Evolutionary conservation across 2,888 invertebrate genomes (phyloP).

Genomic region (Kuschelorhynchus macadamiae): DNA sequence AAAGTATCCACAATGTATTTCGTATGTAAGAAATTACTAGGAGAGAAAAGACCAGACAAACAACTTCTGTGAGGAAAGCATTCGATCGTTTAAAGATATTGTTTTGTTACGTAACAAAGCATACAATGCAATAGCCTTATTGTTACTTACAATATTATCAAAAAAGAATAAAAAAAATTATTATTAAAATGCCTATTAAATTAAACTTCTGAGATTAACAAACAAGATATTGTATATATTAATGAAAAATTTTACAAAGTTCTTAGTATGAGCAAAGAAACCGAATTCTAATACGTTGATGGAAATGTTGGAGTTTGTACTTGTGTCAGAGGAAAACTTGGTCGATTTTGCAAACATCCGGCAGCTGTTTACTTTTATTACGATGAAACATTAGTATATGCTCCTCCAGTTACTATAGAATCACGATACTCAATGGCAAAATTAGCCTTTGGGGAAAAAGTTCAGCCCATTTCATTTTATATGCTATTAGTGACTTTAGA

Average conservation of each 20-base stretch:
- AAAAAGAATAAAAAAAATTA: not conserved
- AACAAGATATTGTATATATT: slow-evolving; percentile 13
- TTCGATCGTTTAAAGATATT: slow-evolving; percentile 17
- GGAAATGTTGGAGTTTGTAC: slow-evolving; percentile 12
- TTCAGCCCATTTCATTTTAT: slow-evolving; percentile 20
- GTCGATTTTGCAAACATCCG: slow-evolving; percentile 28
- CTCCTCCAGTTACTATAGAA: slow-evolving; percentile 8
- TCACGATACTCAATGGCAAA: slow-evolving; percentile 14
- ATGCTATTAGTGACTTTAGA: not conserved
- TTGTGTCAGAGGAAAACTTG: slow-evolving; percentile 1
- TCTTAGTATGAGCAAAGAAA: slow-evolving; percentile 1
- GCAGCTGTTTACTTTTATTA: slow-evolving; percentile 7
- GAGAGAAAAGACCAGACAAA: slow-evolving; percentile 42
- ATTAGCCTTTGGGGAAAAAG: slow-evolving; percentile 24
- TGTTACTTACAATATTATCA: slow-evolving; percentile 10
- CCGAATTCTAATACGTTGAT: slow-evolving; percentile 9
- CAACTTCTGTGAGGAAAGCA: slow-evolving; percentile 33
- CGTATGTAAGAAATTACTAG: slow-evolving; percentile 29
- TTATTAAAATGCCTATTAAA: slow-evolving; percentile 5
- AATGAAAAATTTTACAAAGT: slow-evolving; percentile 20
- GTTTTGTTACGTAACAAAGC: slow-evolving; percentile 15
- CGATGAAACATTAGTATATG: not conserved
- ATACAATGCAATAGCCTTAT: slow-evolving; percentile 38
- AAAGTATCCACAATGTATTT: slow-evolving; percentile 27
- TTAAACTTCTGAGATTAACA: too few relatives aligned